phyloP scores from a whole-genome alignment of 2,113 vertebrate genomes.

The Phodopus roborovskii region DNA sequence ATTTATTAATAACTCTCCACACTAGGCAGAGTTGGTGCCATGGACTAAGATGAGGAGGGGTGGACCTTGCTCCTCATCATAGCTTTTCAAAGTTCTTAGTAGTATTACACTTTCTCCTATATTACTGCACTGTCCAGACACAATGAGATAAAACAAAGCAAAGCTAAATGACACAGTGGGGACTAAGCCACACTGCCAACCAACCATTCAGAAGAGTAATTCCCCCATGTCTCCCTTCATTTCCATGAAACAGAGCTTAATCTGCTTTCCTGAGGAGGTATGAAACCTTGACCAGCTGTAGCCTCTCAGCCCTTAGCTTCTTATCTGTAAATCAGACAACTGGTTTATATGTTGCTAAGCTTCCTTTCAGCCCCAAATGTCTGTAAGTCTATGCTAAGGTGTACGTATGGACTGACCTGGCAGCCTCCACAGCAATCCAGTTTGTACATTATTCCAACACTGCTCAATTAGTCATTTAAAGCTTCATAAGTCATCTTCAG shows the following conservation, averaged over 20 bases:
- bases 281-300: background rate
- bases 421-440: background rate
- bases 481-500: background rate
- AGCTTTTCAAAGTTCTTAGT: conserved; percentile 18
- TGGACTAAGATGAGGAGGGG: background rate
- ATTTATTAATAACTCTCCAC: background rate
- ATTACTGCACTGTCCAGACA: background rate
- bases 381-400: conserved; percentile 20
- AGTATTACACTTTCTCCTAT: background rate
- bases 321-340: background rate
- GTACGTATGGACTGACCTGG: background rate
- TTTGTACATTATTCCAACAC: background rate
- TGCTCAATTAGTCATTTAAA: background rate
- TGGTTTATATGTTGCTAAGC: background rate
- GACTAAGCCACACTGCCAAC: background rate
- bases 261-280: background rate
- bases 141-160: conserved; percentile 24
- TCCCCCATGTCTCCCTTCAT: background rate
- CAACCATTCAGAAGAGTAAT: background rate
- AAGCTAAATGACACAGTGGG: background rate
- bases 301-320: background rate
- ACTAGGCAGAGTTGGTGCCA: background rate
- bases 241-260: conserved; percentile 6
- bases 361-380: background rate
- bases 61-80: background rate